Base-by-base conservation (phyloP, 2,888 invertebrate species). In the Sussaba pulchella region DNA sequence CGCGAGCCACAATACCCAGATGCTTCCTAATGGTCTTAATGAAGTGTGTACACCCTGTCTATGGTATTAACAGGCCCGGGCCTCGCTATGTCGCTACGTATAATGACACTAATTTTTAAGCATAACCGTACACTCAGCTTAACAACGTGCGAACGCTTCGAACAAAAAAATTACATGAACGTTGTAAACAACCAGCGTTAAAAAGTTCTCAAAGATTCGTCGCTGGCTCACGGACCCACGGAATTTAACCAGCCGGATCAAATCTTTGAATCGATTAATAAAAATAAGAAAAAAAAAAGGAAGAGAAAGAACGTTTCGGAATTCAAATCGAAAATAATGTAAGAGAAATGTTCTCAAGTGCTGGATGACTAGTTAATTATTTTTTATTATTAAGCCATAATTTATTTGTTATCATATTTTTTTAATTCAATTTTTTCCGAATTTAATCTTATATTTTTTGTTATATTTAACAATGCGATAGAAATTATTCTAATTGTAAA, bases 21-120 rank as follows among this genome's bases (percentile, higher is more conserved):
- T 92, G 91, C 86, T 79, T 87, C 83, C 87, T 91, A 92, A 92
- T 91, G 85, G 92, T 88, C 87, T 90, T 91, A 92, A 92, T 91
- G 89, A 91, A 92, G 91, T 91, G 92, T 92, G 89, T 90, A 88
- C 89, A 88, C 88, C 85, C 85, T 75, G 73, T 86, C 86, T 85
- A 88, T 86, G 85, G 86, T 87, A 85, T 86, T 85, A 85, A 81
- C 79, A 73, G 84, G 85, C 87, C 9, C 21, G 59, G n/a, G 82
- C 43, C 19, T 39, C 50, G 59, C 63, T 39, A 66, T 52, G 21
- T 36, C 69, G 63, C 77, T 45, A 54, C 69, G 82, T 87, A 87
- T 88, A 89, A 90, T 88, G 88, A 89, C 86, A 89, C 91, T 91
- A 92, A 92, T 92, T 92, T 90, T 90, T 92, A 89, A 92, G 92